phyloP scores from a whole-genome alignment of 2,888 invertebrate species.

The Troides helena region DNA sequence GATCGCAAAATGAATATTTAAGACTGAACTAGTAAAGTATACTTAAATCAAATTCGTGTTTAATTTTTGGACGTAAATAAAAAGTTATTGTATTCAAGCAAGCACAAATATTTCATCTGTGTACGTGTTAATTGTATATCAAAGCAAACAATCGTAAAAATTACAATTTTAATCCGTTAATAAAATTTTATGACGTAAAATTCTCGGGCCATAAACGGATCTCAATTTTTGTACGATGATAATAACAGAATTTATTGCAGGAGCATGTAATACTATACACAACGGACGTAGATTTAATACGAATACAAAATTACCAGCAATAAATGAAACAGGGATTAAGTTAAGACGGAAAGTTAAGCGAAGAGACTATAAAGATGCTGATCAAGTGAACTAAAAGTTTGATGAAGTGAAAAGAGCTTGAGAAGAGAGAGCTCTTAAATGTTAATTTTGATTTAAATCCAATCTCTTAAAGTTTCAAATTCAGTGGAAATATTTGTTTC shows the following conservation, averaged over 20 bases:
- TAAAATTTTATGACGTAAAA: conserved; percentile 30
- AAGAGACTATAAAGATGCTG: no score
- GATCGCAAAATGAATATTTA: no score
- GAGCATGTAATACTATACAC: conserved; percentile 9
- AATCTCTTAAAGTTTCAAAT: no score
- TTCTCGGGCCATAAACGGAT: conserved; percentile 24
- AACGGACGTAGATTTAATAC: conserved; percentile 12
- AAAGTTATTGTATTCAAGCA: conserved; percentile 1
- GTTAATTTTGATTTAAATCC: no score
- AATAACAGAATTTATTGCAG: conserved; percentile 22
- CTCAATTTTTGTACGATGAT: conserved; percentile 26
- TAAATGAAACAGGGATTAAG: no score
- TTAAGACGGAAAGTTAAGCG: no score
- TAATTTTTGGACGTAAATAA: not conserved
- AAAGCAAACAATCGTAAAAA: conserved; percentile 29
- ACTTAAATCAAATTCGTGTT: no score
- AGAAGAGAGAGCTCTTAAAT: no score
- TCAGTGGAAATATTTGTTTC: no score
- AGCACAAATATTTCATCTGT: not conserved
- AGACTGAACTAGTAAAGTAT: no score
- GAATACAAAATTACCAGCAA: not conserved
- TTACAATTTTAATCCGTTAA: conserved; percentile 28
- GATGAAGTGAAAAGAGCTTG: no score
- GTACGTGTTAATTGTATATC: conserved; percentile 21
- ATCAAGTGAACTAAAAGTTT: no score